phyloP scores from a whole-genome alignment of 1,140 invertebrate species.

The Globodera rostochiensis region DNA sequence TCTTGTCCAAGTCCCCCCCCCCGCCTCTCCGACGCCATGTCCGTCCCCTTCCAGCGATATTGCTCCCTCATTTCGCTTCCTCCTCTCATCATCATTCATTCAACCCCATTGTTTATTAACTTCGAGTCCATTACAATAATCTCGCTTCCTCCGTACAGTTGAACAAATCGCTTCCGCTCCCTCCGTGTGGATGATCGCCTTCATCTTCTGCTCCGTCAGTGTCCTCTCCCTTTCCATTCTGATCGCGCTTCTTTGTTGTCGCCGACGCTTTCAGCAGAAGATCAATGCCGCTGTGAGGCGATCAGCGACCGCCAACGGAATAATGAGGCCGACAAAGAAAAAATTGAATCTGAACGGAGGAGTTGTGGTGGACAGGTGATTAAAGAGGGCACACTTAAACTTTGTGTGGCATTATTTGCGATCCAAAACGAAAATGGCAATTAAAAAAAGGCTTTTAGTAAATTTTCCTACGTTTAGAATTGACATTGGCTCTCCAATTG shows the following conservation, averaged over 20 bases:
- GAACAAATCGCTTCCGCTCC: constrained; percentile 9
- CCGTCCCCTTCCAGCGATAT: not conserved
- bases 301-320: not conserved
- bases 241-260: constrained; percentile 9
- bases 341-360: constrained; percentile 28
- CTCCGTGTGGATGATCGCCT: constrained; percentile 21
- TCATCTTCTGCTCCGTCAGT: constrained; percentile 15
- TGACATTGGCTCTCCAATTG: constrained; percentile 28
- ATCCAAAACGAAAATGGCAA: not conserved
- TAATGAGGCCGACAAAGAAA: constrained; percentile 8
- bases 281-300: constrained; percentile 1
- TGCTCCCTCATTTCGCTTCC: not conserved
- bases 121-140: not conserved
- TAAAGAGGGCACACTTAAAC: not conserved
- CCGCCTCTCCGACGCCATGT: not conserved
- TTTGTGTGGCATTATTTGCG: not conserved
- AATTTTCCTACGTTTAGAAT: constrained; percentile 14
- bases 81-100: constrained; percentile 2
- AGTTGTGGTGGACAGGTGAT: constrained; percentile 23
- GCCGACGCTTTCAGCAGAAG: constrained; percentile 22
- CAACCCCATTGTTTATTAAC: not conserved
- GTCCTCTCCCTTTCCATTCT: constrained; percentile 9
- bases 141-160: constrained; percentile 12
- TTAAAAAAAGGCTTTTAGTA: not conserved
- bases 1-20: too few relatives aligned